Evolutionary conservation across 2,888 invertebrate genomes (phyloP), one percentile per base, ranked within the genome.

Genomic region (Cerastis leucographa): DNA sequence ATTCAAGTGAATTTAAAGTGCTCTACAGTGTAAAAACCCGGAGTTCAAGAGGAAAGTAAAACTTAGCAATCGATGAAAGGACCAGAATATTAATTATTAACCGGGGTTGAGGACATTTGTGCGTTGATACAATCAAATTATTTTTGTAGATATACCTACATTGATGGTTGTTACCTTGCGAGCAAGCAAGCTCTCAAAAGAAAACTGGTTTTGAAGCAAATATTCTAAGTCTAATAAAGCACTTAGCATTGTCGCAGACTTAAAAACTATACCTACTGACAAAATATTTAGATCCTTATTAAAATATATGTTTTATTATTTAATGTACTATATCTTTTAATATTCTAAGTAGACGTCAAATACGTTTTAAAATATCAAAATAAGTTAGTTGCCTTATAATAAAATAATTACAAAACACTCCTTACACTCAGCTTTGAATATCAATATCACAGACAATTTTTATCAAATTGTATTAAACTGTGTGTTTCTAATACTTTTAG

Each of bases 381-480:
- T 91, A 91, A 91, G 88, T 91, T 91, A 91, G 83, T 86, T 71
- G 85, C 83, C 80, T 87, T 83, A 83, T 78, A 83, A 80, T 87
- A 86, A 84, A 73, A 81, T 83, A 84, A 81, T 87, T 87, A 86
- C 79, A 84, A 80, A 81, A 79, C 80, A 74, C 80, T 83, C 84
- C 87, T 86, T 88, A 89, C 85, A 89, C 78, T 89, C 87, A 87
- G 87, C 91, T 93, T 93, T 93, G 92, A 93, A 93, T 93, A 87
- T 91, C 89, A 92, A 90, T 95, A 95, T 95, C 95, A 95, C 95
- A 95, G 95, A 92, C 90, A 94, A 92, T 93, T 92, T 91, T 89
- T 85, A 86, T 85, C 71, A 88, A 89, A 88, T 87, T 88, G 89
- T 87, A 78, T 87, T 84, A 82, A 87, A 87, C 79, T 85, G 84